Conservation (phyloP, 2,797 vertebrate species). For the Rhinoraja longicauda region DNA sequence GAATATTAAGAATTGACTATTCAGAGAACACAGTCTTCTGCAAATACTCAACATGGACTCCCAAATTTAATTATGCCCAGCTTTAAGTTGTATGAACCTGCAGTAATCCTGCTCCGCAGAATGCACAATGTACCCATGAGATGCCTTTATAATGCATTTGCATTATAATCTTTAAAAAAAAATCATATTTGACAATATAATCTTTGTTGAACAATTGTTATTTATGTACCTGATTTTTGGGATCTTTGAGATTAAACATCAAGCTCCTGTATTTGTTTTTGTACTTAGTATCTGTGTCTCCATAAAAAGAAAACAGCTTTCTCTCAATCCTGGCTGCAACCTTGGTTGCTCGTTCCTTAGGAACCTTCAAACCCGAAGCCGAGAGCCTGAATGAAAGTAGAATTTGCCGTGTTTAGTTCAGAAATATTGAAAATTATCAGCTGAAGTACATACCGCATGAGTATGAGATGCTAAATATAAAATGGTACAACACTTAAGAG, state of each 20-base stretch:
- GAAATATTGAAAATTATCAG: neutral
- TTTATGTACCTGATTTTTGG: slow-evolving; percentile 88
- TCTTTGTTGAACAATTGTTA: neutral
- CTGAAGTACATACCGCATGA: neutral
- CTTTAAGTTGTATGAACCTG: neutral
- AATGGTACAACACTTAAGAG: neutral
- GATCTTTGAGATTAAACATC: slow-evolving; percentile 97
- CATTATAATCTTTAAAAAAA: neutral
- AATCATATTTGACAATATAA: neutral
- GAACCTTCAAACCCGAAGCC: slow-evolving; percentile 80
- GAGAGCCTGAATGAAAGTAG: slow-evolving; percentile 67
- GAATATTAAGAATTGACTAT: neutral
- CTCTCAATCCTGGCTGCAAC: slow-evolving; percentile 86
- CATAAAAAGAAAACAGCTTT: slow-evolving; percentile 90
- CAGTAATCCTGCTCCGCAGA: neutral
- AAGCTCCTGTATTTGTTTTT: slow-evolving; percentile 98
- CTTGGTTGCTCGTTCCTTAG: slow-evolving; percentile 80
- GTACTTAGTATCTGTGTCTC: slow-evolving; percentile 95
- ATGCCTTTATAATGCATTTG: neutral
- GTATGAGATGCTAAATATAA: neutral
- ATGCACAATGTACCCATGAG: neutral
- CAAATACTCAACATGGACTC: neutral
- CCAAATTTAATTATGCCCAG: neutral
- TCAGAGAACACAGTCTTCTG: neutral
- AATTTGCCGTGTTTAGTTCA: neutral